phyloP scores from a whole-genome alignment of 1,140 invertebrate genomes.

The Subanguina moxae region DNA sequence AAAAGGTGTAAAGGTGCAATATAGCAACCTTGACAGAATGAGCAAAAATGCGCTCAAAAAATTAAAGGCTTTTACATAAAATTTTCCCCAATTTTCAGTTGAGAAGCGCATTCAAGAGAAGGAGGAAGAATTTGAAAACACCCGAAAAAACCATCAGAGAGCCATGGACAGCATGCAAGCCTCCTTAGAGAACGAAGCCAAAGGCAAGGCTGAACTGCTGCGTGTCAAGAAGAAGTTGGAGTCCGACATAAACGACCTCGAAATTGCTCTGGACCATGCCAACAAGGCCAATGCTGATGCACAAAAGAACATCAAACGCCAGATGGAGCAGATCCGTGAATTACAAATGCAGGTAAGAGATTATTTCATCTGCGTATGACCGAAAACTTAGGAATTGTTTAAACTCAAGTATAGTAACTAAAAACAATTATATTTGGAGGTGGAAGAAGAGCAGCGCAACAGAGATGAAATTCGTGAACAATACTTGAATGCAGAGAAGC shows the following conservation, averaged over 20 bases:
- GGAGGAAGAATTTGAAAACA: slow-evolving; percentile 99
- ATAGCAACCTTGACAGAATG: too few relatives aligned
- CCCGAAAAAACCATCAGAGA: slow-evolving; percentile 95
- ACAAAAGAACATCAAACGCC: slow-evolving; percentile 91
- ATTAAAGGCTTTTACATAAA: too few relatives aligned
- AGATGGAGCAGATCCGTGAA: slow-evolving; percentile 91
- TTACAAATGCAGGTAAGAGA: slow-evolving; percentile 66
- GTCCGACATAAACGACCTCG: slow-evolving; percentile 96
- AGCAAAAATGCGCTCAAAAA: too few relatives aligned
- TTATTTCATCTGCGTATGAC: neutral
- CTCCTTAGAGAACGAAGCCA: slow-evolving; percentile 93
- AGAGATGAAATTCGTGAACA: slow-evolving; percentile 57
- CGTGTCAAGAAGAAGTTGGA: slow-evolving; percentile 99
- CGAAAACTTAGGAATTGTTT: neutral
- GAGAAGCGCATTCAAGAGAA: slow-evolving; percentile 97
- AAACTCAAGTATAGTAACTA: neutral
- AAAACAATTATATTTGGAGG: slow-evolving; percentile 27
- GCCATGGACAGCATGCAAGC: slow-evolving; percentile 97
- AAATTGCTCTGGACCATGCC: slow-evolving; percentile 94
- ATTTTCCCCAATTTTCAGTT: slow-evolving; percentile 59
- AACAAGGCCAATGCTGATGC: slow-evolving; percentile 96
- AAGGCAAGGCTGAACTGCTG: slow-evolving; percentile 96
- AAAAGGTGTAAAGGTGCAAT: too few relatives aligned
- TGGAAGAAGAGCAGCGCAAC: slow-evolving; percentile 58
- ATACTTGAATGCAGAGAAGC: slow-evolving; percentile 55